phyloP scores from a whole-genome alignment of 2,888 invertebrate species.

The Coleophora flavipennella region DNA sequence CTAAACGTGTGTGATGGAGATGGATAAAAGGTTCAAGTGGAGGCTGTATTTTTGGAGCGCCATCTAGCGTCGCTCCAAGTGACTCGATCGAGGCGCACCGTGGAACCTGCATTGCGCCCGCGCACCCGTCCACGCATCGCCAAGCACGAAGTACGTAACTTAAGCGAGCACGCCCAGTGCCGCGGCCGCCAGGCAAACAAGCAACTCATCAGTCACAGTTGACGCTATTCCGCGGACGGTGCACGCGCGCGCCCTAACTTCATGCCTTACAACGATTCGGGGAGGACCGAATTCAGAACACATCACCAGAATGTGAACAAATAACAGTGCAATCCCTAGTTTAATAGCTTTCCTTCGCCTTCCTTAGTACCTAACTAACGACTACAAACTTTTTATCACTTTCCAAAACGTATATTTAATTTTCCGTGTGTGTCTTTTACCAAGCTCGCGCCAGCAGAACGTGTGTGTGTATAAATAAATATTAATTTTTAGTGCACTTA shows the following conservation, averaged over 20 bases:
- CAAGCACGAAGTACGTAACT: not conserved
- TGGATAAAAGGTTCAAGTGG: no score
- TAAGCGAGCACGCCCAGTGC: conserved; percentile 14
- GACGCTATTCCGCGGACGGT: conserved; percentile 43
- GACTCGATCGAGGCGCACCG: conserved; percentile 10
- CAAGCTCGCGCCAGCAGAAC: conserved; percentile 59
- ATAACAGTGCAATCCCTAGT: conserved; percentile 41
- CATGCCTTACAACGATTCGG: conserved; percentile 38
- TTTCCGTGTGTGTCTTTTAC: conserved; percentile 62
- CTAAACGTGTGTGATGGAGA: not conserved
- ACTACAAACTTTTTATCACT: conserved; percentile 57
- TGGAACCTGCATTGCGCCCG: conserved; percentile 16
- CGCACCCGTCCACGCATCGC: not conserved
- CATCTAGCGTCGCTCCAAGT: conserved; percentile 23
- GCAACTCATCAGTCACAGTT: conserved; percentile 44
- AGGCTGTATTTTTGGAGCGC: conserved; percentile 14
- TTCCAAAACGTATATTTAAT: conserved; percentile 68
- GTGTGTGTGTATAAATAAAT: conserved; percentile 65
- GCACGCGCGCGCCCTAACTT: conserved; percentile 36
- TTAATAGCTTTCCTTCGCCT: conserved; percentile 50
- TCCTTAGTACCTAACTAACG: conserved; percentile 45
- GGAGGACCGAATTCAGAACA: conserved; percentile 49
- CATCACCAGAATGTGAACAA: conserved; percentile 65
- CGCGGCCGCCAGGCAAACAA: conserved; percentile 29
- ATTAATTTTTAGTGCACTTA: conserved; percentile 46